Evolutionary conservation across 2,888 invertebrate species (phyloP).

Genomic region (Dasysyrphus tricinctus): DNA sequence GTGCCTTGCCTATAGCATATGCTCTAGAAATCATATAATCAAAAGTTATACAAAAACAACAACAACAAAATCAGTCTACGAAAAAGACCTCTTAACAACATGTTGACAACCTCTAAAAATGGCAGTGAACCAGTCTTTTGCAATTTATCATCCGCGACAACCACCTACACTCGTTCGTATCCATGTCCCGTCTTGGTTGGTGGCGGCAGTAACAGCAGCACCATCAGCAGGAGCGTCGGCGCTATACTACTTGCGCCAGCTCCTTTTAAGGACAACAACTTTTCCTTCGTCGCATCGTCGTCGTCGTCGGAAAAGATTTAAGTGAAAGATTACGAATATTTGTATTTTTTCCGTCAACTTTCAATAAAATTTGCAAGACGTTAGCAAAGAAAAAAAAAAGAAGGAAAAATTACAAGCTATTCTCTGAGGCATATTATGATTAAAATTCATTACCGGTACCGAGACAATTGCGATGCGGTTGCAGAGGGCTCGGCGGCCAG

Average conservation of each 20-base stretch:
- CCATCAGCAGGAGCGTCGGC: background rate
- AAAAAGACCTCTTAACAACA: constrained; percentile 42
- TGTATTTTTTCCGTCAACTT: constrained; percentile 19
- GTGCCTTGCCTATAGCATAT: background rate
- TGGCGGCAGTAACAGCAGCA: constrained; percentile 3
- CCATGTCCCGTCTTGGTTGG: constrained; percentile 24
- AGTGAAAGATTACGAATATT: constrained; percentile 55
- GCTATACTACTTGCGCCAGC: constrained; percentile 48
- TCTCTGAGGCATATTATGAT: constrained; percentile 49
- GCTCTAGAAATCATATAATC: constrained; percentile 52
- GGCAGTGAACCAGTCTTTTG: constrained; percentile 69
- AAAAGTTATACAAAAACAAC: constrained; percentile 23
- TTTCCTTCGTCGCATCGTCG: constrained; percentile 44
- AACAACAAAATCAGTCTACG: constrained; percentile 3
- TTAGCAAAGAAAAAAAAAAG: background rate
- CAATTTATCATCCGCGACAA: constrained; percentile 49
- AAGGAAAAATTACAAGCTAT: constrained; percentile 26
- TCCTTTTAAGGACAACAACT: constrained; percentile 71
- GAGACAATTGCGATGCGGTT: background rate
- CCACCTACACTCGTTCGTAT: constrained; percentile 52
- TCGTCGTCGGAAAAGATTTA: constrained; percentile 30
- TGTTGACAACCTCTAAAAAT: constrained; percentile 70
- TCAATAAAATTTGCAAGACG: constrained; percentile 26
- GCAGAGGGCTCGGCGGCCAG: background rate
- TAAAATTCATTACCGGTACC: constrained; percentile 47